Base-by-base conservation (phyloP, 2,113 vertebrate genomes). In the Psilopsiagon aymara region DNA sequence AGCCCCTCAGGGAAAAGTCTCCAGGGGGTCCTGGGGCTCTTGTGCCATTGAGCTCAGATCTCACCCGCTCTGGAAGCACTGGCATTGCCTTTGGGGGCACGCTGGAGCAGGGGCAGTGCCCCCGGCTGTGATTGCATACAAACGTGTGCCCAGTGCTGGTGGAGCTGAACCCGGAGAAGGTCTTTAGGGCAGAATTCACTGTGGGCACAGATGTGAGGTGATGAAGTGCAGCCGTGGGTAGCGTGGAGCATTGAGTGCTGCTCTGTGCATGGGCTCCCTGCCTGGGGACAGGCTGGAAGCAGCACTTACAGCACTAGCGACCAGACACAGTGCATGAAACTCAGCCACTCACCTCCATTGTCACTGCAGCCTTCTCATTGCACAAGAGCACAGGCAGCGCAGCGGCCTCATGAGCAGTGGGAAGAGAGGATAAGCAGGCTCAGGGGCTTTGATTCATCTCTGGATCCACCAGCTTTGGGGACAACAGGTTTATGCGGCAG, bases 401-500 rank as follows among this genome's bases (percentile, higher is more conserved):
- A 4, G 59, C 37, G 23, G 29, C 41, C 29, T 67, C 59, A 6
- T 0, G 0, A 4, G 67, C 73, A 2, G 46, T 6, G 62, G 51
- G 41, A 39, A 46, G n/a, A 18, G 39, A 37, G 35, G 55, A 9
- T 39, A 69, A 62, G 73, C 5, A 3, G 73, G 52, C 35, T 91
- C 47, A 3, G 81, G 23, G 91, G 60, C 59, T 86, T 39, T 37
- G 33, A 6, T 12, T 53, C 83, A 16, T 6, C 88, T 49, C 67
- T 44, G 20, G 17, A 46, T 69, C 59, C 57, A 43, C 20, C 79
- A 69, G 31, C 44, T 77, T 31, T 14, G 80, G n/a, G 17, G 62
- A 23, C 44, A n/a, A 21, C 44, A n/a, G 68, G 44, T 20, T n/a
- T 37, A 29, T 9, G 23, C 2, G 27, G 37, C 39, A 66, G 80